Evolutionary conservation across 2,888 invertebrate species (phyloP).

Genomic region (Coelinius sp.): DNA sequence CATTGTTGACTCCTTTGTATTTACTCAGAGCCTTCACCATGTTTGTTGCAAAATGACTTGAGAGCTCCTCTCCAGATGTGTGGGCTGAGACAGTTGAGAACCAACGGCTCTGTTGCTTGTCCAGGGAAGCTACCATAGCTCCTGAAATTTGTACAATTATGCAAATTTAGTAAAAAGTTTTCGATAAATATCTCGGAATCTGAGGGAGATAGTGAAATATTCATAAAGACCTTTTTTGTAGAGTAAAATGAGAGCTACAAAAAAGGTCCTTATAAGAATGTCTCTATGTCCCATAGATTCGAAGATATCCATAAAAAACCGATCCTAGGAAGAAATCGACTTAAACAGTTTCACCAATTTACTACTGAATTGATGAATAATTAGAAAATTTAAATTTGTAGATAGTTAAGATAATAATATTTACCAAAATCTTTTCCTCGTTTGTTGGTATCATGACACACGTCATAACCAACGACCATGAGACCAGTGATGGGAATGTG

Average conservation of each 20-base stretch:
- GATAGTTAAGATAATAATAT: conserved; percentile 24
- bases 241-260: no score
- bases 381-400: background rate
- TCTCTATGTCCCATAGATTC: no score
- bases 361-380: no score
- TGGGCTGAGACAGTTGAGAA: conserved; percentile 83
- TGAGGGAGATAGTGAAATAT: no score
- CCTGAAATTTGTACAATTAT: conserved; percentile 68
- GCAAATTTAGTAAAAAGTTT: background rate
- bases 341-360: no score
- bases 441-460: conserved; percentile 85
- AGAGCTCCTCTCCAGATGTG: conserved; percentile 82
- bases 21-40: conserved; percentile 73
- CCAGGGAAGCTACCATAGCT: conserved; percentile 83
- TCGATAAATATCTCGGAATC: no score
- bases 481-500: conserved; percentile 77
- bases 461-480: conserved; percentile 92
- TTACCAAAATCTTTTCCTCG: conserved; percentile 72
- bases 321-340: no score
- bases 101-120: conserved; percentile 76
- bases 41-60: conserved; percentile 80
- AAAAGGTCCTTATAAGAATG: no score
- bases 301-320: no score
- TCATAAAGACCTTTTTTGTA: no score
- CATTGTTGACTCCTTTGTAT: conserved; percentile 72